Evolutionary conservation across 2,113 vertebrate genomes (phyloP).

Genomic region (Solea solea): DNA sequence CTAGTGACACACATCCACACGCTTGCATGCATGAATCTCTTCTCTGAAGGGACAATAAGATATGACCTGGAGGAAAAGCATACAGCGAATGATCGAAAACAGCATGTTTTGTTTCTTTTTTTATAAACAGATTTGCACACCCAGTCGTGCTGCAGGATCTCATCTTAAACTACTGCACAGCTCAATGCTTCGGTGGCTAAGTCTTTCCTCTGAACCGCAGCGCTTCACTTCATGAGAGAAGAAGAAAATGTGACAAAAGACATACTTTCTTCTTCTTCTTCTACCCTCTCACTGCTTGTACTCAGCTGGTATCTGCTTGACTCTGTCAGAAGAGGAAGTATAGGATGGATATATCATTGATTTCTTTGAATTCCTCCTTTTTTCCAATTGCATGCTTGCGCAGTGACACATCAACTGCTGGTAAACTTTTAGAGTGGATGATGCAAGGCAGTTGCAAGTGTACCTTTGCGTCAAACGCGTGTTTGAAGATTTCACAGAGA

Average conservation of each 20-base stretch:
- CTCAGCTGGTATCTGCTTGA: conserved; percentile 49
- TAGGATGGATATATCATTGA: background rate
- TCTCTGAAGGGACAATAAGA: conserved; percentile 47
- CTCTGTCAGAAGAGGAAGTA: background rate
- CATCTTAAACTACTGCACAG: conserved; percentile 63
- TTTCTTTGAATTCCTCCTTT: conserved; percentile 22
- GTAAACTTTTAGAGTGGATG: conserved; percentile 33
- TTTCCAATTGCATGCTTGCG: conserved; percentile 27
- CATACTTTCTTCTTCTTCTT: conserved; percentile 17
- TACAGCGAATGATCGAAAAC: conserved; percentile 51
- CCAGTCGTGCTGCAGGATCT: conserved; percentile 58
- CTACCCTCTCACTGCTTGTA: conserved; percentile 14
- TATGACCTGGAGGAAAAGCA: conserved; percentile 52
- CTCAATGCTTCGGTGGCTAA: conserved; percentile 56
- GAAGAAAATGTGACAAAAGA: conserved; percentile 57
- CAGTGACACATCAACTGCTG: background rate
- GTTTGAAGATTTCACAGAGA: conserved; percentile 98
- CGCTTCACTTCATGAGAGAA: conserved; percentile 48
- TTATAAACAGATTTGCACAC: conserved; percentile 56
- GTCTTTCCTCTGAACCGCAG: conserved; percentile 40
- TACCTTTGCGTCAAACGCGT: conserved; percentile 98
- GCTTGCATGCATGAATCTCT: conserved; percentile 41
- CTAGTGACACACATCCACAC: conserved; percentile 33
- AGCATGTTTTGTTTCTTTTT: conserved; percentile 12
- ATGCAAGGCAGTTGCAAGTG: conserved; percentile 57